These are phyloP conservation scores for Sporophila hypoxantha DNA, from an alignment of 2,113 vertebrate genomes.

Conservation along the genomic window DNA sequence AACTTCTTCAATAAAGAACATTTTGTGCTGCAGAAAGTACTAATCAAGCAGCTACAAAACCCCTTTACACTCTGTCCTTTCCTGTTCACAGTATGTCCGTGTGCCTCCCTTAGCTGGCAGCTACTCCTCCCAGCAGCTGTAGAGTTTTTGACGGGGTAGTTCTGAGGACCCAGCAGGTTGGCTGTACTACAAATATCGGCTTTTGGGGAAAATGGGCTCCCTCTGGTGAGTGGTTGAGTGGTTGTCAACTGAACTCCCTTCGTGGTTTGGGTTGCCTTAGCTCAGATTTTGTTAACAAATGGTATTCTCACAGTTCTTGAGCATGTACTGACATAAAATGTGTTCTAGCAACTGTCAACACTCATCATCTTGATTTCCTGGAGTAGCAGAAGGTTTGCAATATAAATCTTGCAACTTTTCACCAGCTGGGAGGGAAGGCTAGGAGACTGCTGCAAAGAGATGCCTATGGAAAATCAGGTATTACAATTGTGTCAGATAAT, in stretches of 20 bases:
- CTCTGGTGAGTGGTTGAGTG: conserved; percentile 40
- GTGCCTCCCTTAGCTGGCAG: neutral
- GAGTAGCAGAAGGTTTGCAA: neutral
- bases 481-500: neutral
- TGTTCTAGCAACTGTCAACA: neutral
- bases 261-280: neutral
- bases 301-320: neutral
- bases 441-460: neutral
- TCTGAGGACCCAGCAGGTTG: neutral
- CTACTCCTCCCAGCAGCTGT: neutral
- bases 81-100: rapidly evolving
- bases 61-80: neutral
- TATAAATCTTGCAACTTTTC: neutral
- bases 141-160: neutral
- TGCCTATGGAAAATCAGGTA: neutral
- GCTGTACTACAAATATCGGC: neutral
- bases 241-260: neutral
- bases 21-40: neutral
- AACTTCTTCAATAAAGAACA: neutral
- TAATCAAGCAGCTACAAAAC: neutral
- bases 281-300: neutral
- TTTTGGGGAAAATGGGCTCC: conserved; percentile 53
- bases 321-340: neutral
- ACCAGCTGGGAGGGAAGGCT: neutral
- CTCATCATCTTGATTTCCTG: neutral